Evolutionary conservation across 2,797 vertebrate genomes (phyloP).

Genomic region (Cyprinodon diabolis): DNA sequence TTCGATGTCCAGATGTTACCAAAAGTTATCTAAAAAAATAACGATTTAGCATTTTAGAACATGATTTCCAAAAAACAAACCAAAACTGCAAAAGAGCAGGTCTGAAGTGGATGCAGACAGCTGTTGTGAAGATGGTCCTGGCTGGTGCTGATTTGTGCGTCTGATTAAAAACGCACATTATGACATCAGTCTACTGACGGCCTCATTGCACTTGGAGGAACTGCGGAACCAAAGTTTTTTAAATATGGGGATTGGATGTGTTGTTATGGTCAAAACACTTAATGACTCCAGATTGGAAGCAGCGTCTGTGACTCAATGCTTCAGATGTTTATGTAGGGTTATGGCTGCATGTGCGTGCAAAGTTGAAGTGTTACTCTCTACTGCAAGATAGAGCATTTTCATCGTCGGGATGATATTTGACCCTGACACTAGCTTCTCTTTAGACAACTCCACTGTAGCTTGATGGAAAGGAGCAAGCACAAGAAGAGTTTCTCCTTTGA

Average conservation of each 20-base stretch:
- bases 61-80: background rate
- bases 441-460: background rate
- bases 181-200: background rate
- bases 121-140: conserved; percentile 9
- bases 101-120: background rate
- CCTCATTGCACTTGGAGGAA: background rate
- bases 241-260: background rate
- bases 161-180: background rate
- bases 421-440: too few relatives aligned
- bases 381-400: background rate
- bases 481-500: background rate
- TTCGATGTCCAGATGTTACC: background rate
- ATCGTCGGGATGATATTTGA: background rate
- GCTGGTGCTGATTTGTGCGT: background rate
- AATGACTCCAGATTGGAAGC: background rate
- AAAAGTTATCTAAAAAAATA: too few relatives aligned
- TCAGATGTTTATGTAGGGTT: background rate
- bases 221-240: background rate
- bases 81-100: background rate
- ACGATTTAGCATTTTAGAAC: background rate
- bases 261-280: background rate
- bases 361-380: background rate
- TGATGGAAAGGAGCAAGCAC: background rate
- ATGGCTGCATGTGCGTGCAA: background rate
- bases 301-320: background rate